These are phyloP conservation scores for Lutjanus campechanus DNA, from an alignment of 2,797 vertebrate species.

Conservation along the genomic window DNA sequence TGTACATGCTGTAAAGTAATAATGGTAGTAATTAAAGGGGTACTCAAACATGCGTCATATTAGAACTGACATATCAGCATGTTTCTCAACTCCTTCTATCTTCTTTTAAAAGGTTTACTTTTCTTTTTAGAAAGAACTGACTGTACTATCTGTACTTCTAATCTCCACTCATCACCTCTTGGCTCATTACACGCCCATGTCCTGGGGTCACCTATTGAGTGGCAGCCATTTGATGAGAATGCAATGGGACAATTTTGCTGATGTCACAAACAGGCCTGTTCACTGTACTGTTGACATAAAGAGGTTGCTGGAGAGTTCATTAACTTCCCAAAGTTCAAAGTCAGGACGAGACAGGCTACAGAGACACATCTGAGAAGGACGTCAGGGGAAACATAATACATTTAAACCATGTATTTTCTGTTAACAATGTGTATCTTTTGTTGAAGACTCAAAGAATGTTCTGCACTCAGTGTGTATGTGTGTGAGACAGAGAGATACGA, in stretches of 20 bases:
- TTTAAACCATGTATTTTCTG: conserved; percentile 28
- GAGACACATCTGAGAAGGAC: conserved; percentile 12
- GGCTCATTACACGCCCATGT: conserved; percentile 59
- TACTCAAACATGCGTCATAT: neutral
- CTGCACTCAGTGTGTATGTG: conserved; percentile 7
- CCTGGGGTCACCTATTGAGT: conserved; percentile 71
- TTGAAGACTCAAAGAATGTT: conserved; percentile 38
- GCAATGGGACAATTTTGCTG: conserved; percentile 76
- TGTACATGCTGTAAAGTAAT: neutral
- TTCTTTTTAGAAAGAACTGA: conserved; percentile 3
- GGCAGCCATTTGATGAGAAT: conserved; percentile 74
- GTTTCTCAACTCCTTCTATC: conserved; percentile 12
- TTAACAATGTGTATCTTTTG: conserved; percentile 17
- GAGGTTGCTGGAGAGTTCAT: conserved; percentile 66
- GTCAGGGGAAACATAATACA: conserved; percentile 15
- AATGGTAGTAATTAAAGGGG: neutral
- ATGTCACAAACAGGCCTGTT: conserved; percentile 65
- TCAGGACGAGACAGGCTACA: conserved; percentile 27
- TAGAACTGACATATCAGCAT: neutral
- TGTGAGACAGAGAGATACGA: conserved; percentile 59
- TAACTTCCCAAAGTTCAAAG: conserved; percentile 64
- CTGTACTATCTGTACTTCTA: conserved; percentile 12
- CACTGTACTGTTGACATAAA: conserved; percentile 73
- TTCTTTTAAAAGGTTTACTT: conserved; percentile 6
- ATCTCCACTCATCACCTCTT: conserved; percentile 54